Evolutionary conservation across 1,140 invertebrate species (phyloP), one percentile per base, ranked within the genome.

Genomic region (Protaetia brevitarsis): DNA sequence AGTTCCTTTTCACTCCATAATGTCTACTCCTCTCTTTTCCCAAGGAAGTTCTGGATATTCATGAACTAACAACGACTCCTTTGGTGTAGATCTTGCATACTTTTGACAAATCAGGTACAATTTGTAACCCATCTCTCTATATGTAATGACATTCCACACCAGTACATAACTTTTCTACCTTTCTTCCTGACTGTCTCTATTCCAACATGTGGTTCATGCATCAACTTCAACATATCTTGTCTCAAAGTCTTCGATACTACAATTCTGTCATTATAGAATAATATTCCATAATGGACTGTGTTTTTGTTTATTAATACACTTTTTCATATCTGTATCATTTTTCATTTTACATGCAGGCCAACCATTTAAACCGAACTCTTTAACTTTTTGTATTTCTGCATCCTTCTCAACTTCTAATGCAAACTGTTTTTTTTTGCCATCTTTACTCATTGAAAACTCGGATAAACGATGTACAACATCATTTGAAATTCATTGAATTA

Each of bases 101-200:
- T 31, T 34, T 13, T 63, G 30, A 28, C 61, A 63, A 41, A 27
- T 8, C 19, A 8, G 31, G 11, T n/a, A n/a, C 34, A 45, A 13
- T 63, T 63, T 27, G 19, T 23, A 23, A 41, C 36, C 7, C 7
- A 45, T 10, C 7, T 41, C 26, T 77, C 73, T 19, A 82, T 77
- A 45, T 83, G 71, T 56, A 69, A 71, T 28, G 66, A 69, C 64
- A 82, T 79, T n/a, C 70, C 70, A 16, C 79, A 79, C 78, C 79
- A 82, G 51, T 69, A 71, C 10, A 68, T 63, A 2, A 64, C 59
- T 64, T 64, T 11, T 61, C 66, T 64, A 30, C 67, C 69, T 51
- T 58, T 70, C 23, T 27, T n/a, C 45, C 69, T 70, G 7, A 23
- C 45, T 58, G 68, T 70, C 29, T 64, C 65, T 34, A 72, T 67